Base-by-base conservation (phyloP, 2,888 invertebrate species). In the Lordiphosa andalusiaca region DNA sequence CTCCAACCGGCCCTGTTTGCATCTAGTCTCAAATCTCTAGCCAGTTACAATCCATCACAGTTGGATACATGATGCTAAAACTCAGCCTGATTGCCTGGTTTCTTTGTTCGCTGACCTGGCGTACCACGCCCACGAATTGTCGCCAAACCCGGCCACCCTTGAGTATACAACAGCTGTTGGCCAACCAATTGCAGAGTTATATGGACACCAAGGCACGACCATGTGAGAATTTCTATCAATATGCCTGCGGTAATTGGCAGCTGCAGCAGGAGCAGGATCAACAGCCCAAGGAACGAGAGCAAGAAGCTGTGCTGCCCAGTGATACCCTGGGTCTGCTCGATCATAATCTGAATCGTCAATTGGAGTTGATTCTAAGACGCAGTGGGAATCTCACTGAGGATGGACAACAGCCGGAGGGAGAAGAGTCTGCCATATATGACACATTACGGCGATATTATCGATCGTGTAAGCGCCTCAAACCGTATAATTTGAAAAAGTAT, bases 151-250 rank as follows among this genome's bases (percentile, higher is more conserved):
- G 53, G 0, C 61, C 85, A n/a, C 60, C 72, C 10, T 65, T 64
- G 4, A 84, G 72, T 53, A 82, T 87, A 42, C 86, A 87, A 59
- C 76, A 86, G 61, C 56, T 86, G 54, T 56, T 87, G 36, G 86
- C 86, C 33, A 69, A 64, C 44, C 86, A 86, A 19, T 64, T 87
- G 51, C 74, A 85, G 58, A 88, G 83, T 57, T 88, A 84, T 42
- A 87, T 87, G 86, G 87, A 87, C 44, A 74, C 76, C 7, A 71
- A 69, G 53, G 81, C 81, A 53, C 77, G 80, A 33, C 88, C 88
- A 42, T 88, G 88, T 44, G 88, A 87, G 47, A 85, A 88, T 39
- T 88, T 88, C 55, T 86, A 88, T 77, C 87, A 88, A 66, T 88
- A 86, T 53, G 87, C 88, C 53, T 88, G 88, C 52, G 88, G 88